Base-by-base conservation (phyloP, 2,888 invertebrate species). In the Orthosia cruda region DNA sequence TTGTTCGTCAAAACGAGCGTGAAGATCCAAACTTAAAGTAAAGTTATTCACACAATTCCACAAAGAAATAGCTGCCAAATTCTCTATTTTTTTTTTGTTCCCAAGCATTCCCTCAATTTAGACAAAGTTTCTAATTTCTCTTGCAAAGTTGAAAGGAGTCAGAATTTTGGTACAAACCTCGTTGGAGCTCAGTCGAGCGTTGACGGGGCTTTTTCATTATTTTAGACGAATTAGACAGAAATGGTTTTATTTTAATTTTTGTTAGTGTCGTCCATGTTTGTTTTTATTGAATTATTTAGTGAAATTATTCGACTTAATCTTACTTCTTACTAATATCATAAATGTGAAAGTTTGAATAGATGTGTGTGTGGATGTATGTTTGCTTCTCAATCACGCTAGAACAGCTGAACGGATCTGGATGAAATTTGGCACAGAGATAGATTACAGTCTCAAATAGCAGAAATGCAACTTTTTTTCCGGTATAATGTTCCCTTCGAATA, bases 111-210 rank as follows among this genome's bases (percentile, higher is more conserved):
- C 59, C 65, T 61, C 20, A 65, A 71, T 74, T 55, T 9, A 13
- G 58, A 50, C 47, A 49, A 85, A 81, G 80, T 82, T 84, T 77
- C 74, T 84, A 83, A 87, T 86, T 84, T 83, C 63, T 20, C 77
- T 82, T 79, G 63, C 63, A 54, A 84, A 81, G 52, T 80, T 75
- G 40, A 58, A 80, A 71, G 55, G 52, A 74, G 65, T 72, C 62
- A 13, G 50, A 20, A 66, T 70, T 61, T 68, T 61, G 16, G 52
- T 62, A 65, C 40, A 58, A 81, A 77, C 67, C 71, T 78, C 57
- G 55, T 76, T 74, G 52, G 54, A 65, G 73, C 13, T 64, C 50
- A 63, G 62, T 74, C 62, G 52, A 72, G 71, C 54, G 58, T 5
- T 18, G 58, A n/a, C 7, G 32, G 20, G 50, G 45, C 32, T 49